phyloP scores from a whole-genome alignment of 1,140 invertebrate genomes.

The Anastatus disparis region DNA sequence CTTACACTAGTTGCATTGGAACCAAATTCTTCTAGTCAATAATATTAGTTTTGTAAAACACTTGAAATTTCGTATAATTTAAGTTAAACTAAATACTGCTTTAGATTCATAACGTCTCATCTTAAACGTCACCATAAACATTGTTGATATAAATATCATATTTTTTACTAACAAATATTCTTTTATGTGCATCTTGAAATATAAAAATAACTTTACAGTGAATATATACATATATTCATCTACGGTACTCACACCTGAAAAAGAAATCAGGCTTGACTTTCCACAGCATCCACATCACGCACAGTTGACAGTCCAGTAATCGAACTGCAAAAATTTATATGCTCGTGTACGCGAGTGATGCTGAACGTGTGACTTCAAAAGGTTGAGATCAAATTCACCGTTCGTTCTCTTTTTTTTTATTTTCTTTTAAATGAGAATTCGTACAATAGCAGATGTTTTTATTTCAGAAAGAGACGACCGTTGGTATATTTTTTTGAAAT shows the following conservation, averaged over 20 bases:
- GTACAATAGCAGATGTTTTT: conserved; percentile 26
- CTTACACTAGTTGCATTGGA: too few species aligned
- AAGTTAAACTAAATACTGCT: too few species aligned
- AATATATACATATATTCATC: too few species aligned
- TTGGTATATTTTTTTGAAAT: conserved; percentile 31
- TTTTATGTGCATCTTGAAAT: too few species aligned
- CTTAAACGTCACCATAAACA: too few species aligned
- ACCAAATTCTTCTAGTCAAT: too few species aligned
- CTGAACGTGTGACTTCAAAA: conserved; percentile 15
- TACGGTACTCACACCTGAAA: background rate
- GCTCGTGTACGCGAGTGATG: background rate
- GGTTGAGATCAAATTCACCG: conserved; percentile 21
- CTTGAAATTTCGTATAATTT: too few species aligned
- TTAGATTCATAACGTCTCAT: too few species aligned
- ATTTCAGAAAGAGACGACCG: conserved; percentile 4
- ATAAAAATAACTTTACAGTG: too few species aligned
- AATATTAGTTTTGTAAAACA: too few species aligned
- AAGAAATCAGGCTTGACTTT: background rate
- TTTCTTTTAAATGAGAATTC: background rate
- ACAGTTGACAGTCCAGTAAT: background rate
- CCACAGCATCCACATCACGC: background rate
- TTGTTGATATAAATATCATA: too few species aligned
- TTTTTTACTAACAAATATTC: too few species aligned
- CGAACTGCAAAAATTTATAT: conserved; percentile 19
- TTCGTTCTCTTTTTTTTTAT: background rate